Percentiles rank a stretch among this genome's conserved stretches.
These are phyloP conservation scores for Thalpophila matura DNA, from an alignment of 2,888 invertebrate species.

Conservation along the genomic window DNA sequence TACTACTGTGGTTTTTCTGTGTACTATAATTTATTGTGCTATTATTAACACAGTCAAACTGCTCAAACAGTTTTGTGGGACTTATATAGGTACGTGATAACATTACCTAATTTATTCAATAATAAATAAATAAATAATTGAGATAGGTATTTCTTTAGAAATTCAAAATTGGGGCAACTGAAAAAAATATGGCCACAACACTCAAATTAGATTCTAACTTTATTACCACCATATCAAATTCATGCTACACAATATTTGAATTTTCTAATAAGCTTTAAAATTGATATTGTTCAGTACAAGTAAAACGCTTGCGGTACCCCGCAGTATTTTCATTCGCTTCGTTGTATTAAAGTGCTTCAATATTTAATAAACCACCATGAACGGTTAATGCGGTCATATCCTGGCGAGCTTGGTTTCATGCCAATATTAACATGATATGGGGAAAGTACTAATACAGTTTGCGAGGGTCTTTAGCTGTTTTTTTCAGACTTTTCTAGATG, in stretches of 20 bases:
- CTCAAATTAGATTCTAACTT: no score
- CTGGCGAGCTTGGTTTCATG: background rate
- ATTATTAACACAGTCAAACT: no score
- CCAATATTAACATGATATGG: constrained; percentile 10
- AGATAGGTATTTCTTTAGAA: no score
- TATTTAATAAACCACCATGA: constrained; percentile 48
- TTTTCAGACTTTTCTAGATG: no score
- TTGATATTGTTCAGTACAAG: background rate
- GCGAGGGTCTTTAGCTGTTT: background rate
- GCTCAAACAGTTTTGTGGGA: no score
- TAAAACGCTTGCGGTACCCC: background rate
- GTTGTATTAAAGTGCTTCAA: constrained; percentile 35
- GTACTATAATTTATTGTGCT: no score
- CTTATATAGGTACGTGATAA: no score
- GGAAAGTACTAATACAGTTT: background rate
- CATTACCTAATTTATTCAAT: no score
- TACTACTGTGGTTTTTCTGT: no score
- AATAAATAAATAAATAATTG: no score
- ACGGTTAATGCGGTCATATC: constrained; percentile 36
- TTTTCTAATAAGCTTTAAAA: background rate
- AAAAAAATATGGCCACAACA: no score
- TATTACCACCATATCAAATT: background rate
- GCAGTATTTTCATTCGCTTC: constrained; percentile 4
- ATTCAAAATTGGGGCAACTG: no score
- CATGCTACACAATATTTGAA: background rate